Percentiles rank a stretch among this genome's conserved stretches.
These are phyloP conservation scores for Cyprinodon brontotheroides DNA, from an alignment of 2,113 vertebrate species.

Conservation along the genomic window DNA sequence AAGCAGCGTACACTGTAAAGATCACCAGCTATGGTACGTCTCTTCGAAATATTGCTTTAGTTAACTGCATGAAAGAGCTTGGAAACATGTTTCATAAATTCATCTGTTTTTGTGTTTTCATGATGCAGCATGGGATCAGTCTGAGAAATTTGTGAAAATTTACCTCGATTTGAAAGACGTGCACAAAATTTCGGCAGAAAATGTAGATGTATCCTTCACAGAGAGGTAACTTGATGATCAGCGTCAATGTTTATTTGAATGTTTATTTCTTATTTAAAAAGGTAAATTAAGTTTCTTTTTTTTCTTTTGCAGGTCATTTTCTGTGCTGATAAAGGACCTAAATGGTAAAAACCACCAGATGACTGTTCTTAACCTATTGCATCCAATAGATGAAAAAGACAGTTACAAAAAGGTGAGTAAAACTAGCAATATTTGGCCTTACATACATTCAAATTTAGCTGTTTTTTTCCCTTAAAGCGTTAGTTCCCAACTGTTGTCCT, in stretches of 20 bases:
- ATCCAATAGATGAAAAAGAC: conserved; percentile 86
- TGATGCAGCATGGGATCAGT: conserved; percentile 95
- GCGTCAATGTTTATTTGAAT: neutral
- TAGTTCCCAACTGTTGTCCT: neutral
- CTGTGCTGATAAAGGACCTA: conserved; percentile 91
- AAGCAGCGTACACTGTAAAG: conserved; percentile 89
- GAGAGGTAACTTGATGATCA: conserved; percentile 82
- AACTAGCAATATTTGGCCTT: neutral
- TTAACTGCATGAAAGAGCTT: neutral
- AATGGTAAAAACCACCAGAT: conserved; percentile 94
- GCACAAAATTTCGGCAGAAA: conserved; percentile 88
- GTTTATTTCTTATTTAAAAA: neutral
- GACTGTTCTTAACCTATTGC: conserved; percentile 90
- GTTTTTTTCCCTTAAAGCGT: neutral
- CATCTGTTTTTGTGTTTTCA: neutral
- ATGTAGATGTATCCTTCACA: conserved; percentile 88
- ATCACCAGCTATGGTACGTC: conserved; percentile 95
- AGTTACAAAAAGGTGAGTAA: conserved; percentile 89
- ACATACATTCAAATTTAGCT: neutral
- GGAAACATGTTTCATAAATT: neutral
- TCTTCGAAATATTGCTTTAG: neutral
- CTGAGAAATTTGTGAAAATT: conserved; percentile 96
- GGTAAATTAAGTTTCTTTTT: neutral
- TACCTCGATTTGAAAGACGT: conserved; percentile 92
- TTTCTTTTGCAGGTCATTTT: conserved; percentile 84